Evolutionary conservation across 2,797 vertebrate species (phyloP), one percentile per base, ranked within the genome.

Genomic region (Sebastes taczanowskii): DNA sequence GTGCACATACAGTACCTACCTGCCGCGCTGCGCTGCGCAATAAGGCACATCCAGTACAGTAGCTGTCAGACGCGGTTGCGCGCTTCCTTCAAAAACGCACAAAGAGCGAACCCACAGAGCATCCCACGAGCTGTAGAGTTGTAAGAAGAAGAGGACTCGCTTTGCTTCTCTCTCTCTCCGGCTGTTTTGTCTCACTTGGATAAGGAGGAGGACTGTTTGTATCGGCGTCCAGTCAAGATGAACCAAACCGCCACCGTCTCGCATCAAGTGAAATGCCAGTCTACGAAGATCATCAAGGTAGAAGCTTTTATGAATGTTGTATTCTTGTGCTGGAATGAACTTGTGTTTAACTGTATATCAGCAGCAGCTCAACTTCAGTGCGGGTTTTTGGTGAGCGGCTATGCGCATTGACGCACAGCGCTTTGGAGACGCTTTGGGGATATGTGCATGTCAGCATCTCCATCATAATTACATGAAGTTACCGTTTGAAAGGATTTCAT

Each of bases 201-300:
- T 84, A 82, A 46, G 6, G 42, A 46, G 61, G 49, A 63, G 73
- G 77, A 79, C 74, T 55, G 67, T 66, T 78, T n/a, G 63, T 22
- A 29, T 61, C 84, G 81, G 92, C 84, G 87, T 91, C 91, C 92
- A 46, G 42, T 46, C 95, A 97, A 85, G 71, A 99, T 99, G 97
- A 98, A 99, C 94, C 98, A 99, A 93, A 98, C 98, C 53, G 97
- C 97, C 80, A 95, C 94, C 55, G 97, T 98, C 58, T 98, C 98
- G 85, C 98, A 98, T 86, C 97, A 98, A 77, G 96, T 97, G 56
- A 97, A 97, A 90, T 98, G 97, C 87, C 97, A 97, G 81, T 94
- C 97, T 27, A 92, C 97, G 4, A 97, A 97, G 88, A 81, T 90
- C 66, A 96, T 97, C 87, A 97, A 97, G 97, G 98, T 99, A 46